Evolutionary conservation across 2,113 vertebrate genomes (phyloP).

Genomic region (Candoia aspera): DNA sequence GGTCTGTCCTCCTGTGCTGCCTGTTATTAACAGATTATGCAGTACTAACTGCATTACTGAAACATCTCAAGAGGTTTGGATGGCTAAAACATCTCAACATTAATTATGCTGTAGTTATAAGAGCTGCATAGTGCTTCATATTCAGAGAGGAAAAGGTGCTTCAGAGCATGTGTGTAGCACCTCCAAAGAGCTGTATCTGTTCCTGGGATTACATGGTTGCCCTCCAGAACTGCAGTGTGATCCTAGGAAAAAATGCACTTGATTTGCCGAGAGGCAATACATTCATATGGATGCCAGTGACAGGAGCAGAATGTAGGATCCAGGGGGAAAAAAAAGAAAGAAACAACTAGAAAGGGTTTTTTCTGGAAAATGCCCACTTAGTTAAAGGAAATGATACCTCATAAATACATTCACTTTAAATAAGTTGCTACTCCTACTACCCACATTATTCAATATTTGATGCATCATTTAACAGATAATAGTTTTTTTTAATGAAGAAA

Average conservation of each 20-base stretch:
- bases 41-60: not conserved
- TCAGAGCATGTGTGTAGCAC: not conserved
- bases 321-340: too few relatives aligned
- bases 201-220: too few relatives aligned
- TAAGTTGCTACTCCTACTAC: not conserved
- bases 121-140: not conserved
- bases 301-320: too few relatives aligned
- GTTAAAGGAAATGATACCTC: constrained; percentile 64
- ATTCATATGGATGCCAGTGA: too few relatives aligned
- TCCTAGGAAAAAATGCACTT: too few relatives aligned
- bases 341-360: constrained; percentile 34
- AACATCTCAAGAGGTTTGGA: not conserved
- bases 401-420: constrained; percentile 51
- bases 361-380: constrained; percentile 32
- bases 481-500: too few relatives aligned
- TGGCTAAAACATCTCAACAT: not conserved
- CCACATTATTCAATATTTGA: not conserved
- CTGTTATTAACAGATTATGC: not conserved
- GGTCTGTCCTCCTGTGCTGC: not conserved
- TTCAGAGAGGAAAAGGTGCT: not conserved
- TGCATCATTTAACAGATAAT: too few relatives aligned
- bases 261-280: too few relatives aligned
- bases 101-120: not conserved
- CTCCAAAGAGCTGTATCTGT: too few relatives aligned
- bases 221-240: too few relatives aligned